These are phyloP conservation scores for Varroa destructor DNA, from an alignment of 1,140 invertebrate species.

Conservation along the genomic window DNA sequence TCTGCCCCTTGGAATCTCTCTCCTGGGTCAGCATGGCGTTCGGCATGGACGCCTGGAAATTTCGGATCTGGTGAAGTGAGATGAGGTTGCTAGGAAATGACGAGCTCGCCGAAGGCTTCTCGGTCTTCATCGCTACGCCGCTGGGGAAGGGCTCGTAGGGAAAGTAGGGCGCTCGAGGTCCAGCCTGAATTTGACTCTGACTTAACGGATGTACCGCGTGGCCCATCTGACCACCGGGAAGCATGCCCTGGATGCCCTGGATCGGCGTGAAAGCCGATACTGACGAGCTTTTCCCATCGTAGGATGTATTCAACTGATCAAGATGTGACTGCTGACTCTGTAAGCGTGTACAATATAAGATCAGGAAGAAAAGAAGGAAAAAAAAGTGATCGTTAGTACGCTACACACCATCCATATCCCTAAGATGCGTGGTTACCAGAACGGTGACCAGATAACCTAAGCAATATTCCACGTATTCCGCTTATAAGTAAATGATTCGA, in stretches of 20 bases:
- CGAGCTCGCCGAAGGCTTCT: slow-evolving; percentile 47
- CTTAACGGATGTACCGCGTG: slow-evolving; percentile 39
- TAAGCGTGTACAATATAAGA: slow-evolving; percentile 25
- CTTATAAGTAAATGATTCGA: too few relatives aligned
- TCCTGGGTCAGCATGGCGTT: slow-evolving; percentile 43
- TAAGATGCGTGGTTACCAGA: too few relatives aligned
- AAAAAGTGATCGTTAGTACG: background rate
- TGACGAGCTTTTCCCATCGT: slow-evolving; percentile 35
- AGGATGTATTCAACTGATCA: slow-evolving; percentile 41
- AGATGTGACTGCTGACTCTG: slow-evolving; percentile 40
- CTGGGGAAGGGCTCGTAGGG: slow-evolving; percentile 71
- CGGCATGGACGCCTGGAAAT: slow-evolving; percentile 76
- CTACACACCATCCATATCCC: background rate
- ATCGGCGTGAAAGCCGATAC: slow-evolving; percentile 77
- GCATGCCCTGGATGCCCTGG: slow-evolving; percentile 62
- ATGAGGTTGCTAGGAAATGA: slow-evolving; percentile 82
- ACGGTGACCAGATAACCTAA: too few relatives aligned
- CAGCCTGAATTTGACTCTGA: slow-evolving; percentile 36
- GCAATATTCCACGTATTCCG: too few relatives aligned
- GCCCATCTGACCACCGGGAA: slow-evolving; percentile 36
- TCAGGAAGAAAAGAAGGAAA: background rate
- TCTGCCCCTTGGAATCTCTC: slow-evolving; percentile 25
- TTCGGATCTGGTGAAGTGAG: slow-evolving; percentile 86
- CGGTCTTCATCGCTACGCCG: slow-evolving; percentile 38
- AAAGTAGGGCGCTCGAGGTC: slow-evolving; percentile 52